Percentiles rank a stretch among this genome's conserved stretches.
Conservation (phyloP, 2,113 vertebrate species). For the Neogobius melanostomus region DNA sequence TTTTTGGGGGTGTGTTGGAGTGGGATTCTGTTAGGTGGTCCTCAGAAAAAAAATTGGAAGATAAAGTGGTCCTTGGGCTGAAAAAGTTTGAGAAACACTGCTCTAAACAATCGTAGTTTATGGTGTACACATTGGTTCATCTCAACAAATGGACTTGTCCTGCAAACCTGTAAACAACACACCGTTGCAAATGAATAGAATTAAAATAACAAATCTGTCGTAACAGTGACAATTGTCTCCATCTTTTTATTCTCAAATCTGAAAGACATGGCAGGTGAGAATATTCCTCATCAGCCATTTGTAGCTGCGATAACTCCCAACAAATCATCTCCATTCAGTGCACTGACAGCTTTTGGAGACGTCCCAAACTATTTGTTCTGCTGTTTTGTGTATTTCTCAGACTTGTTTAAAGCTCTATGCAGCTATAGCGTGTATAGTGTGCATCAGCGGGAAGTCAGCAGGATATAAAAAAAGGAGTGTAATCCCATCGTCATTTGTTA, state of each 20-base stretch:
- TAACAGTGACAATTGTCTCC: neutral
- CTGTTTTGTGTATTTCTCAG: conserved; percentile 12
- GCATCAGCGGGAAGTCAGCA: conserved; percentile 20
- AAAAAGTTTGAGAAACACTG: too few relatives aligned
- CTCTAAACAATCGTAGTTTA: too few relatives aligned
- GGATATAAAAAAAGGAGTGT: conserved; percentile 23
- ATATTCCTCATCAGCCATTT: conserved; percentile 26
- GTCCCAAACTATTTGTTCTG: neutral
- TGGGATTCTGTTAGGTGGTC: too few relatives aligned
- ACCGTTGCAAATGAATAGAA: neutral
- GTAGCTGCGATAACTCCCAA: conserved; percentile 16
- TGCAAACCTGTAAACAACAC: neutral
- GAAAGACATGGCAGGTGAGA: conserved; percentile 11
- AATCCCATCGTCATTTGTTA: conserved; percentile 53
- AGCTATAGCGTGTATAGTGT: conserved; percentile 8
- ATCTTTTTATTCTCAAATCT: neutral
- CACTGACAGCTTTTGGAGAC: conserved; percentile 17
- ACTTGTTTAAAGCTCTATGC: conserved; percentile 14
- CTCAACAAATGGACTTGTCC: neutral
- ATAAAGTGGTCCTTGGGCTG: too few relatives aligned
- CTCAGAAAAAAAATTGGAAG: too few relatives aligned
- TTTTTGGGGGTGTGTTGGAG: too few relatives aligned
- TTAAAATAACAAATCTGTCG: neutral
- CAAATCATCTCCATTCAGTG: conserved; percentile 22
- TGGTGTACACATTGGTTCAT: too few relatives aligned